Percentiles rank a stretch among this genome's conserved stretches.
Evolutionary conservation across 1,140 invertebrate species (phyloP).

Genomic region (Cydia pomonella): DNA sequence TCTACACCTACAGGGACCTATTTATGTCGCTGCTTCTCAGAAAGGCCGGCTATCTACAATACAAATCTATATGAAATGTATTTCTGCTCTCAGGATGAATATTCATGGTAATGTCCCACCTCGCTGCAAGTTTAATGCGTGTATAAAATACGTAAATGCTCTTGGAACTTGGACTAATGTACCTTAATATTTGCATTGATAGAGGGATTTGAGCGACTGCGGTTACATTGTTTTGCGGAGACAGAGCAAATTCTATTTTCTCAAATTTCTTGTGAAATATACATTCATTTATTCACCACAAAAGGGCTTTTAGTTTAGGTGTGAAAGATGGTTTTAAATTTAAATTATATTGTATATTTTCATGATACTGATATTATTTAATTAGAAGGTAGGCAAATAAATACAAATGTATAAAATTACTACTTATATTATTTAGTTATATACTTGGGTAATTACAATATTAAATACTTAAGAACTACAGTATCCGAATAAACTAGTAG

Average conservation of each 20-base stretch:
- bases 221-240: background rate
- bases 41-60: conserved; percentile 44
- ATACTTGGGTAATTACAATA: too few species aligned
- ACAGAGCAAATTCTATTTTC: background rate
- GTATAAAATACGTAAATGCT: conserved; percentile 16
- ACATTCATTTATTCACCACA: too few species aligned
- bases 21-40: conserved; percentile 39
- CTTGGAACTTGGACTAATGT: conserved; percentile 9
- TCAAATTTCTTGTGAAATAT: background rate
- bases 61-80: conserved; percentile 2
- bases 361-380: too few species aligned
- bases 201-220: background rate
- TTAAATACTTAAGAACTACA: too few species aligned
- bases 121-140: conserved; percentile 12
- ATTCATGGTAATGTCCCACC: background rate
- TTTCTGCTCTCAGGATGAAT: background rate
- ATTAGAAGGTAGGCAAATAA: too few species aligned
- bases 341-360: too few species aligned
- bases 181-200: conserved; percentile 8
- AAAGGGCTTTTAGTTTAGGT: too few species aligned
- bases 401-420: too few species aligned
- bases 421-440: too few species aligned
- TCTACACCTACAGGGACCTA: too few species aligned
- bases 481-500: too few species aligned
- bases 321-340: too few species aligned